These are phyloP conservation scores for Watsonalla binaria DNA, from an alignment of 2,888 invertebrate species.

Conservation along the genomic window DNA sequence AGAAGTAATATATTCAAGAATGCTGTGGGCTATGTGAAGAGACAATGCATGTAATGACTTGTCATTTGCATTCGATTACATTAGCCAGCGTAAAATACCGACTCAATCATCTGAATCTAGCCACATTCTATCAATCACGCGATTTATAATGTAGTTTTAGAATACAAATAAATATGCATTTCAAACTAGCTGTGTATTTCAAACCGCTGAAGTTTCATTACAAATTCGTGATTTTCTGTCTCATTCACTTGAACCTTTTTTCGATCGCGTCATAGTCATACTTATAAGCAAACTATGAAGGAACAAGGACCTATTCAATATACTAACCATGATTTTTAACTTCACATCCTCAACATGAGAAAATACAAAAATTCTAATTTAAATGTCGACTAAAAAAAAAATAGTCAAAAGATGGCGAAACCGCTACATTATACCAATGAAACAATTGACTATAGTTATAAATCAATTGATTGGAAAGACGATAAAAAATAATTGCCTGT, in stretches of 20 bases:
- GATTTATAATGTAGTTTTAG: neutral
- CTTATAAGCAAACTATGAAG: too few relatives aligned
- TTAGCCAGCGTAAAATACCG: constrained; percentile 20
- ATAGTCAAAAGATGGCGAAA: neutral
- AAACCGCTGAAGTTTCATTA: too few relatives aligned
- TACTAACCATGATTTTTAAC: too few relatives aligned
- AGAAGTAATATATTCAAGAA: constrained; percentile 2
- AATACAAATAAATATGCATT: too few relatives aligned
- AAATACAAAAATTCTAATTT: too few relatives aligned
- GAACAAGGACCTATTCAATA: too few relatives aligned
- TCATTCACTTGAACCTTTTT: too few relatives aligned
- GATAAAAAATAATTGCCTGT: constrained; percentile 35
- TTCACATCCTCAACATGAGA: too few relatives aligned
- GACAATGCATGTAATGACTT: constrained; percentile 2
- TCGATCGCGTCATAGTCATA: too few relatives aligned
- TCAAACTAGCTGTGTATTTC: too few relatives aligned
- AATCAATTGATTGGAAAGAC: constrained; percentile 17
- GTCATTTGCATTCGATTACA: constrained; percentile 29
- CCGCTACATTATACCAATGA: neutral
- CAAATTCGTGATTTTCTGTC: too few relatives aligned
- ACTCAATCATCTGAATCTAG: constrained; percentile 21
- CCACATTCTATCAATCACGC: constrained; percentile 17
- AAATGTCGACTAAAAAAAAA: too few relatives aligned
- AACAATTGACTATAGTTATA: constrained; percentile 3
- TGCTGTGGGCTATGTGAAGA: neutral